Conservation (phyloP, 2,888 invertebrate species). For the Papilio elwesi region DNA sequence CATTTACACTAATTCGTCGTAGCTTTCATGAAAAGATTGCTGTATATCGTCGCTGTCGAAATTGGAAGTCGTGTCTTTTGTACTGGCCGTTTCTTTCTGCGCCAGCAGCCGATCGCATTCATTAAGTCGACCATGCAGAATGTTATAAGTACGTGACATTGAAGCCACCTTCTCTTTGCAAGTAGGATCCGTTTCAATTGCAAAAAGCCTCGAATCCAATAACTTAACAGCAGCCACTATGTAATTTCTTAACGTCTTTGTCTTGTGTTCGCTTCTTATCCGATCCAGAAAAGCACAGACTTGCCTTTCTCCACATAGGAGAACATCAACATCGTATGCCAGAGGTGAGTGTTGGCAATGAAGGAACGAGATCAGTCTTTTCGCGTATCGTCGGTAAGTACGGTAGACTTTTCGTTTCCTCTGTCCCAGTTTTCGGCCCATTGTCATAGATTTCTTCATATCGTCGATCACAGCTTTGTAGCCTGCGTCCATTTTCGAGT, state of each 20-base stretch:
- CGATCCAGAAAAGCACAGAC: conserved; percentile 78
- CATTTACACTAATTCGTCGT: conserved; percentile 67
- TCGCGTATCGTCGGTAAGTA: conserved; percentile 79
- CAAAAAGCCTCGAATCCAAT: conserved; percentile 77
- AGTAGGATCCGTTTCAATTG: conserved; percentile 78
- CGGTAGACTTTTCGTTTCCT: conserved; percentile 79
- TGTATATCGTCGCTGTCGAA: conserved; percentile 72
- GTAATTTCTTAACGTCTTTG: conserved; percentile 79
- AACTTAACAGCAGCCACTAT: conserved; percentile 80
- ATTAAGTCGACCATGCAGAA: conserved; percentile 73
- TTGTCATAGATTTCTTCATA: conserved; percentile 82
- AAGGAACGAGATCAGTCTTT: conserved; percentile 75
- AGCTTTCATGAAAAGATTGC: conserved; percentile 70
- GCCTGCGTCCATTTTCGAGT: conserved; percentile 81
- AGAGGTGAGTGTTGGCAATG: conserved; percentile 80
- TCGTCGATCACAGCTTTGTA: conserved; percentile 82
- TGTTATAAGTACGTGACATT: conserved; percentile 79
- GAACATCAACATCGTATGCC: conserved; percentile 79
- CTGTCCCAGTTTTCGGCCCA: conserved; percentile 76
- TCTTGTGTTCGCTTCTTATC: conserved; percentile 77
- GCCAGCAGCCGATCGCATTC: conserved; percentile 75
- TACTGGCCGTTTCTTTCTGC: conserved; percentile 62
- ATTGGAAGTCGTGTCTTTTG: conserved; percentile 57
- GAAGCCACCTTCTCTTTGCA: conserved; percentile 81
- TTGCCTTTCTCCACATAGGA: conserved; percentile 78